Evolutionary conservation across 2,888 invertebrate genomes (phyloP).

Genomic region (Urechis unicinctus): DNA sequence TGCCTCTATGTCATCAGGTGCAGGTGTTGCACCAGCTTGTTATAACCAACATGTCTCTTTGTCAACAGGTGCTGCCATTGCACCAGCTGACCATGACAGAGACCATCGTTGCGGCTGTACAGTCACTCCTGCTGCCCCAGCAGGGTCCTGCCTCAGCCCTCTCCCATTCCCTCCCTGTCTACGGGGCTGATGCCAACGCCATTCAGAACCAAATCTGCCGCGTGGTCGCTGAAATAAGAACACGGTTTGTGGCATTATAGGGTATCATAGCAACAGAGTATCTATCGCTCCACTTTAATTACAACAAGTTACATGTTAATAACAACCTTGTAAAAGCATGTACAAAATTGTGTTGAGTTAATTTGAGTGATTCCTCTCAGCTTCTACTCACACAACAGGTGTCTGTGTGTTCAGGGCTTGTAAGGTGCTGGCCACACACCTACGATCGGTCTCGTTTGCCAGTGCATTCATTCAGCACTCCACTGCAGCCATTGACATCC

Average conservation of each 20-base stretch:
- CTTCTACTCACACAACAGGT: background rate
- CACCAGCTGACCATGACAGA: slow-evolving; percentile 37
- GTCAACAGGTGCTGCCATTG: slow-evolving; percentile 23
- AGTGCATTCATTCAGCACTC: slow-evolving; percentile 43
- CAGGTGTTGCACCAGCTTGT: no score
- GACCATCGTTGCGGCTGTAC: slow-evolving; percentile 37
- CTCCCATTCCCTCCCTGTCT: slow-evolving; percentile 34
- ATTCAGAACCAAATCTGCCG: slow-evolving; percentile 44
- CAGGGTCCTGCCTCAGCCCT: slow-evolving; percentile 30
- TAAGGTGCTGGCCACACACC: slow-evolving; percentile 41
- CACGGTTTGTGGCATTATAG: slow-evolving; percentile 22
- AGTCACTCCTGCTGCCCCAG: slow-evolving; percentile 38
- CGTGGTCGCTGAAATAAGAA: slow-evolving; percentile 47
- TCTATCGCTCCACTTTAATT: no score
- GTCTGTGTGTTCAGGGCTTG: slow-evolving; percentile 26
- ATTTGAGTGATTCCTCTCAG: no score
- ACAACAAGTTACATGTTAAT: no score
- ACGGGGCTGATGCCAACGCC: slow-evolving; percentile 36
- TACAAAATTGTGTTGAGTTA: no score
- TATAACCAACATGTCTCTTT: no score
- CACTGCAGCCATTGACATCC: slow-evolving; percentile 37
- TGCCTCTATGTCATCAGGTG: no score
- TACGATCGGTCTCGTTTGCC: slow-evolving; percentile 41
- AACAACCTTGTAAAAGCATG: no score
- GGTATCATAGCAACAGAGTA: no score